Conservation (phyloP, 2,797 vertebrate genomes). For the Aldrovandia affinis region DNA sequence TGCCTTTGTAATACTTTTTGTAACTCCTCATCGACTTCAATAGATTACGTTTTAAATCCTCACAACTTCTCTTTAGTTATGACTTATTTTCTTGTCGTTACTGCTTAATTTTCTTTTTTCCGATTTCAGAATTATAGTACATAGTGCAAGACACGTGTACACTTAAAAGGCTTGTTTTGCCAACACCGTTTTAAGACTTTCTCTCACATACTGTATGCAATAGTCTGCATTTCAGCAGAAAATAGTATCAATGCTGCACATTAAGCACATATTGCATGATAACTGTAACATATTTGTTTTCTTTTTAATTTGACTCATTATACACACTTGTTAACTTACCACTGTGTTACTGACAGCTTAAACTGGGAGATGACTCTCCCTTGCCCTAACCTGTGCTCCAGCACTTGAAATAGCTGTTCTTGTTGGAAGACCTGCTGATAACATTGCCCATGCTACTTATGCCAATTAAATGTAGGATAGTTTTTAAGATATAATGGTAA, state of each 20-base stretch:
- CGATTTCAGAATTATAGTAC: conserved; percentile 35
- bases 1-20: conserved; percentile 66
- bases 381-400: conserved; percentile 71
- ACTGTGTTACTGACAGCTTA: conserved; percentile 18
- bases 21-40: conserved; percentile 53
- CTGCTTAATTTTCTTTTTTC: neutral
- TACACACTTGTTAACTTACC: conserved; percentile 42
- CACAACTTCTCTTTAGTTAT: conserved; percentile 6
- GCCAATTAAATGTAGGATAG: neutral
- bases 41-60: neutral
- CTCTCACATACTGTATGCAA: conserved; percentile 76
- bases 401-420: conserved; percentile 43
- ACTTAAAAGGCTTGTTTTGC: neutral
- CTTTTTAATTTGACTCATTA: conserved; percentile 55
- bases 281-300: conserved; percentile 73
- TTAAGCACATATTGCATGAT: conserved; percentile 92
- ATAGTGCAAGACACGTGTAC: conserved; percentile 39
- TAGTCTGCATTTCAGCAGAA: conserved; percentile 84
- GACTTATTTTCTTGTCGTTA: conserved; percentile 18
- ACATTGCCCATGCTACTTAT: neutral
- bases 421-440: neutral
- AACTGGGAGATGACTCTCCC: neutral
- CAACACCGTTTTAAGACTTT: conserved; percentile 63
- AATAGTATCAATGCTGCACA: conserved; percentile 82
- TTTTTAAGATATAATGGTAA: neutral